These are phyloP conservation scores for Drosophila sproati DNA, from an alignment of 1,140 invertebrate species.

Conservation along the genomic window DNA sequence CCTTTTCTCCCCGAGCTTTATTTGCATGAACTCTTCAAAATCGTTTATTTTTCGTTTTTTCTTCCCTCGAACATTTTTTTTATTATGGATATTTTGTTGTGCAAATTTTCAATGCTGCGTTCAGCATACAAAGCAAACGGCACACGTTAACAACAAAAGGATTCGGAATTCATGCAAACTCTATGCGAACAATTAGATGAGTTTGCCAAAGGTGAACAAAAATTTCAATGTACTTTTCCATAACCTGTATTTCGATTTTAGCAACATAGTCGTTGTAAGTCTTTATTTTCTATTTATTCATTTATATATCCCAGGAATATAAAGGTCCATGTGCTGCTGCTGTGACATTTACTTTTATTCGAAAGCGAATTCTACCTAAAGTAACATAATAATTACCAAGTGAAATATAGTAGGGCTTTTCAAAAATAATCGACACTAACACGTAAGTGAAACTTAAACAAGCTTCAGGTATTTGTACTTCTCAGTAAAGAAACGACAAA, in stretches of 20 bases:
- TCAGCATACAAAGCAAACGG: conserved; percentile 69
- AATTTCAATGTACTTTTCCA: conserved; percentile 22
- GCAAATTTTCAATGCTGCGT: conserved; percentile 48
- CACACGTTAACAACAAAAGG: conserved; percentile 47
- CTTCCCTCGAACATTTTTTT: conserved; percentile 7
- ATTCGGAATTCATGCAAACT: conserved; percentile 23
- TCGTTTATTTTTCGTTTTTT: conserved; percentile 40
- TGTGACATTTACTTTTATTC: too few relatives aligned
- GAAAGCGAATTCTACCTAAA: too few relatives aligned
- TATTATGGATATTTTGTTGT: conserved; percentile 51
- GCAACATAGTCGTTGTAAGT: neutral
- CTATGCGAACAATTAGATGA: conserved; percentile 47
- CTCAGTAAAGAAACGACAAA: neutral
- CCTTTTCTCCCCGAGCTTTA: conserved; percentile 60
- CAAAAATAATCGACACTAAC: too few relatives aligned
- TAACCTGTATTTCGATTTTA: neutral
- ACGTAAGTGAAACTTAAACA: neutral
- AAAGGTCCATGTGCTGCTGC: neutral
- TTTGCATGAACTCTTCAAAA: conserved; percentile 72
- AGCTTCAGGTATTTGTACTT: neutral
- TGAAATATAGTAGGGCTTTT: too few relatives aligned
- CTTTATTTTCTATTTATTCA: neutral
- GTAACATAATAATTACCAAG: too few relatives aligned
- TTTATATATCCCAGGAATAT: neutral
- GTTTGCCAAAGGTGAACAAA: conserved; percentile 24